These are phyloP conservation scores for Fragum whitleyi DNA, from an alignment of 2,888 invertebrate genomes.

Conservation along the genomic window DNA sequence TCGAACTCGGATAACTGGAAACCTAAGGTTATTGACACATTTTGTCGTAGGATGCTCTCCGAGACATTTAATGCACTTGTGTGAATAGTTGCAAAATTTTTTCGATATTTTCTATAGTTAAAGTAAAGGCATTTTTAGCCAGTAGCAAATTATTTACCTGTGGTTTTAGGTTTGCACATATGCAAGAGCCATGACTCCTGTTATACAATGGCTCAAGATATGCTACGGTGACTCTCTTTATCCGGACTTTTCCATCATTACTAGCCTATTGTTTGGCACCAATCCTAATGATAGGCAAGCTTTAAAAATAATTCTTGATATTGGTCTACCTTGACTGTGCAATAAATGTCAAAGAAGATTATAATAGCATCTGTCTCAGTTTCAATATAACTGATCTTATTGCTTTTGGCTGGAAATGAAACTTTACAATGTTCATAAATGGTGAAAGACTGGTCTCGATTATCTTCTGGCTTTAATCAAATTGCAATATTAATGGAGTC, in stretches of 20 bases:
- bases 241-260: background rate
- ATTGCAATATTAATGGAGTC: background rate
- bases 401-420: background rate
- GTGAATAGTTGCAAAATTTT: background rate
- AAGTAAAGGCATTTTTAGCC: background rate
- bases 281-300: background rate
- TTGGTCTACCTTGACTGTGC: background rate
- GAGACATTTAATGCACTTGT: background rate
- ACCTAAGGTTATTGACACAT: background rate
- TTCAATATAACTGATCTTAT: background rate
- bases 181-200: background rate
- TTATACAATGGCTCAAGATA: background rate
- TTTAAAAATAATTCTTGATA: background rate
- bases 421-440: background rate
- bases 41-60: background rate
- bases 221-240: background rate
- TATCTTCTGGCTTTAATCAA: background rate
- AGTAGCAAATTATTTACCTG: too few species aligned
- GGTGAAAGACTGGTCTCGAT: background rate
- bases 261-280: background rate
- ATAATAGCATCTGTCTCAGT: constrained; percentile 1
- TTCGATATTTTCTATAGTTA: background rate
- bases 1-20: too few species aligned
- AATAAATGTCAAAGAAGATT: constrained; percentile 2
- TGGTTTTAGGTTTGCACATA: background rate